Base-by-base conservation (phyloP, 2,888 invertebrate species). In the Cyclophora albipunctata region DNA sequence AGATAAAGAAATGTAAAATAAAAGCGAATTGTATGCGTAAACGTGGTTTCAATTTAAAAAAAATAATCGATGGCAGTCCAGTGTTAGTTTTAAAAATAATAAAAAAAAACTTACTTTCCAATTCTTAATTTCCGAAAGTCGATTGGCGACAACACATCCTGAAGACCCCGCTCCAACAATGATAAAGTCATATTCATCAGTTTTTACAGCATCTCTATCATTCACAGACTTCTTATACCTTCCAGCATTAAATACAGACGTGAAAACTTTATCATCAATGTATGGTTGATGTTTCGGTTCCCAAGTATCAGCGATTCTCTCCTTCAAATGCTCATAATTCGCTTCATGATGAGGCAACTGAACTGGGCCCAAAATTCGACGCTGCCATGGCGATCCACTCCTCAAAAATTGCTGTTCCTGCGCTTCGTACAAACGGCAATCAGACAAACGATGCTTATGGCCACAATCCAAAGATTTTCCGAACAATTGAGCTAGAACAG, bases 131-230 rank as follows among this genome's bases (percentile, higher is more conserved):
- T 68, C 75, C 2, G 80, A 69, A 20, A 84, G 49, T 51, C 84
- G 63, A 41, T 78, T 82, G 0, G 81, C 75, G 0, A 82, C 70
- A 0, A 84, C 77, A 42, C 81, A 79, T 0, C 84, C 84, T 0
- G 84, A 78, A 0, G 82, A 37, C 0, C 84, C 84, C 0, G 82
- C 84, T 0, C 83, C 84, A 0, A 84, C 79, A 0, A 84, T 71
- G 3, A 84, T 75, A 40, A 84, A 84, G 44, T 84, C 83, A 47
- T 73, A 83, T 35, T 71, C 71, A 34, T 69, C 65, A 6, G 37
- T 48, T 3, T 67, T 20, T 20, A 1, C 20, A 1, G 20, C 20
- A 20, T 20, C 20, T 20, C 20, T 20, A 20, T 20, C 20, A 20
- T 20, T 20, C 2, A 20, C 56, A 37, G 37, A 37, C 37, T 37